These are phyloP conservation scores for Erannis defoliaria DNA, from an alignment of 2,888 invertebrate species.

Conservation along the genomic window DNA sequence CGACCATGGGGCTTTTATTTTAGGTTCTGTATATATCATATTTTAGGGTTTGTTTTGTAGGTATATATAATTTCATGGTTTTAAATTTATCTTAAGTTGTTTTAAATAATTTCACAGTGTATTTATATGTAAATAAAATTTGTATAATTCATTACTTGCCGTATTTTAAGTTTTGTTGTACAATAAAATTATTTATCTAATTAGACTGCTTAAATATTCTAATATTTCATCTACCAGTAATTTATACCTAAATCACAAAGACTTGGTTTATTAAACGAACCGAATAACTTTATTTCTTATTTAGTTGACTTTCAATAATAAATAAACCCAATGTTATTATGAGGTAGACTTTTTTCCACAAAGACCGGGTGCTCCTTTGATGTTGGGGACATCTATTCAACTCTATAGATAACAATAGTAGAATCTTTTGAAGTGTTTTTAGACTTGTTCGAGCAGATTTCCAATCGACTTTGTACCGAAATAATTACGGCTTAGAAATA, in stretches of 20 bases:
- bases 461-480: constrained; percentile 49
- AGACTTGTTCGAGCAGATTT: constrained; percentile 56
- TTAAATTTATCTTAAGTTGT: too few relatives aligned
- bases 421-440: constrained; percentile 61
- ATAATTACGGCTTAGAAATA: constrained; percentile 32
- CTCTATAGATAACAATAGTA: constrained; percentile 61
- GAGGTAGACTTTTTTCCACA: constrained; percentile 54
- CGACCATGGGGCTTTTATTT: too few relatives aligned
- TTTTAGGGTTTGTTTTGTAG: too few relatives aligned
- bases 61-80: too few relatives aligned
- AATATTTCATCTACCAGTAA: neutral
- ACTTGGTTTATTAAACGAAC: neutral
- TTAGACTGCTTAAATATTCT: too few relatives aligned
- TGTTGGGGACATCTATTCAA: constrained; percentile 60
- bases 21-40: too few relatives aligned
- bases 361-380: constrained; percentile 62
- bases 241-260: neutral
- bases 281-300: constrained; percentile 30
- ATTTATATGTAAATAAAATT: too few relatives aligned
- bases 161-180: too few relatives aligned
- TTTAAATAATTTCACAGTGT: too few relatives aligned
- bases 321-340: constrained; percentile 62
- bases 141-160: too few relatives aligned
- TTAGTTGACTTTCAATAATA: constrained; percentile 49
- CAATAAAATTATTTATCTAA: too few relatives aligned